These are phyloP conservation scores for Drosophila percnosoma DNA, from an alignment of 2,888 invertebrate genomes.

Conservation along the genomic window DNA sequence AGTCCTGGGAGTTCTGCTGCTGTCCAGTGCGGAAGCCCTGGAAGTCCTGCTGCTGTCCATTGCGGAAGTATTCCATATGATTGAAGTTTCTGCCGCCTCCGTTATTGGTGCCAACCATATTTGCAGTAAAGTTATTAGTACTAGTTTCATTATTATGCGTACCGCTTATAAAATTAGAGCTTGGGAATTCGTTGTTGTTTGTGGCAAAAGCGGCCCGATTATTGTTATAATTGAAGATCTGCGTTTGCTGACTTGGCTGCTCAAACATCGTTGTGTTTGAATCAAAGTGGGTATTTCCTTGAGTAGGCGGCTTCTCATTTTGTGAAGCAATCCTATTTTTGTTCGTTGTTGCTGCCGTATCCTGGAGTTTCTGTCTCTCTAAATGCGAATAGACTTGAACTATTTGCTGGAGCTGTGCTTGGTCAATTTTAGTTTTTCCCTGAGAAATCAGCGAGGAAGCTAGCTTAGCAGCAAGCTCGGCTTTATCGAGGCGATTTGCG, in stretches of 20 bases:
- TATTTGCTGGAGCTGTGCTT: conserved; percentile 91
- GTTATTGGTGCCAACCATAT: conserved; percentile 50
- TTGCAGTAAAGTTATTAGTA: conserved; percentile 40
- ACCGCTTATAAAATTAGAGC: conserved; percentile 15
- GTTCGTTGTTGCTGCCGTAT: conserved; percentile 2
- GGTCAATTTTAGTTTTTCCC: conserved; percentile 92
- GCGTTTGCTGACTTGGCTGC: neutral
- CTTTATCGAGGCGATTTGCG: conserved; percentile 79
- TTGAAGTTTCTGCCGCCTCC: conserved; percentile 25
- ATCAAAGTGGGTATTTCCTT: neutral
- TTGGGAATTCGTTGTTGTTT: conserved; percentile 4
- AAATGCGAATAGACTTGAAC: conserved; percentile 88
- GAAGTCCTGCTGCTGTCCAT: neutral
- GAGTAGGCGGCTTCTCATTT: neutral
- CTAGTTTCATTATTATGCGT: conserved; percentile 38
- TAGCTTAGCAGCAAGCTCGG: conserved; percentile 89
- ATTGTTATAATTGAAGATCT: conserved; percentile 15
- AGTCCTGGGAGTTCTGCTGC: conserved; percentile 3
- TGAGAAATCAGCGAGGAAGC: conserved; percentile 92
- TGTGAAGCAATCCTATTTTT: neutral
- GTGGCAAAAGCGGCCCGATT: conserved; percentile 1
- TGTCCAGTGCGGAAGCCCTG: conserved; percentile 3
- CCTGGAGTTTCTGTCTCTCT: conserved; percentile 77
- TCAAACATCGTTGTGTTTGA: neutral
- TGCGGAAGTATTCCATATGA: conserved; percentile 13